Evolutionary conservation across 2,113 vertebrate genomes (phyloP).

Genomic region (Isurus oxyrinchus): DNA sequence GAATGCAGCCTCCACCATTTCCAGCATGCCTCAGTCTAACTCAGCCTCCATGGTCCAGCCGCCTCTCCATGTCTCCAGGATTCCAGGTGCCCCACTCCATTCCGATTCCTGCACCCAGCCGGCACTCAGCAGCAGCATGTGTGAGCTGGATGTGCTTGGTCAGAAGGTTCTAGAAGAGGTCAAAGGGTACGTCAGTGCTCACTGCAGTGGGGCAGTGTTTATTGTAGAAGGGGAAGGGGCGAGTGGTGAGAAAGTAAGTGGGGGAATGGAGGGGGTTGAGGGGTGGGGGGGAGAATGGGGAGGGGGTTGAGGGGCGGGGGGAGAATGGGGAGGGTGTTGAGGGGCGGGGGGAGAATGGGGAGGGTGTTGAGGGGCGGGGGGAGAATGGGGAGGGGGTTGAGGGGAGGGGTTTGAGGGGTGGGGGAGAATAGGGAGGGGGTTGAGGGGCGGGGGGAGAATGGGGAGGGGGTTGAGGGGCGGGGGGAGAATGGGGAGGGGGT

Average conservation of each 20-base stretch:
- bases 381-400: too few species aligned
- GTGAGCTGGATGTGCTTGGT: constrained; percentile 54
- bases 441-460: too few species aligned
- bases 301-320: too few species aligned
- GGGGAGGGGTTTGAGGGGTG: too few species aligned
- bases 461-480: too few species aligned
- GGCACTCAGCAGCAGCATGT: constrained; percentile 43
- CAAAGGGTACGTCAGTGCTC: constrained; percentile 53
- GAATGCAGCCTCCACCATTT: background rate
- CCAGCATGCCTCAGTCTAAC: background rate
- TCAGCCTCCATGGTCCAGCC: background rate
- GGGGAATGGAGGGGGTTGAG: background rate
- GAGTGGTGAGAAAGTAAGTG: background rate
- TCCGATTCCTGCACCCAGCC: constrained; percentile 3
- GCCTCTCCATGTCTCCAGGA: background rate
- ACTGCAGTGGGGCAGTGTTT: background rate
- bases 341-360: background rate
- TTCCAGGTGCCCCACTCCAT: background rate
- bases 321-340: background rate
- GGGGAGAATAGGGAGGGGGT: too few species aligned
- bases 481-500: too few species aligned
- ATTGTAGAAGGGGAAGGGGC: background rate
- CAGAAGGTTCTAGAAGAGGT: constrained; percentile 59
- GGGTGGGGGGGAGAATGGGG: background rate
- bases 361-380: too few species aligned